These are phyloP conservation scores for Plumapathes pennacea DNA, from an alignment of 92 coral and sea anemone genomes.

Conservation along the genomic window DNA sequence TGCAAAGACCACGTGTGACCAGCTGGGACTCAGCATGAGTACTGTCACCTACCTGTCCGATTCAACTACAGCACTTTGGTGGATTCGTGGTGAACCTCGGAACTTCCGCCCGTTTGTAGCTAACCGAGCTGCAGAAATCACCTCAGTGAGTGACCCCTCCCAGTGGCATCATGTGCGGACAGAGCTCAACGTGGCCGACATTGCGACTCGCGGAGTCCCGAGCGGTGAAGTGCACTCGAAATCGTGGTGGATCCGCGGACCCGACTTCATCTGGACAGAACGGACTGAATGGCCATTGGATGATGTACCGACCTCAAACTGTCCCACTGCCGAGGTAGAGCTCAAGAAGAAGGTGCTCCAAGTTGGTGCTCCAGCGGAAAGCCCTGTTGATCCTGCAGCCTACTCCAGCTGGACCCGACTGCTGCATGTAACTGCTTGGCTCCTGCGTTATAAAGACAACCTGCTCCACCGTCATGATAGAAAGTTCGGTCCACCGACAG, in stretches of 20 bases:
- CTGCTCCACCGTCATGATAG: constrained; percentile 2
- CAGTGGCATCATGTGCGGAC: constrained; percentile 33
- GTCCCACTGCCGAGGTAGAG: constrained; percentile 4
- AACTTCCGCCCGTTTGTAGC: too few relatives aligned
- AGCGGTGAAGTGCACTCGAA: constrained; percentile 6
- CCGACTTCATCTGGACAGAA: constrained; percentile 18
- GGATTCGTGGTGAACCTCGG: too few relatives aligned
- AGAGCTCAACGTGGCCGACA: constrained; percentile 32
- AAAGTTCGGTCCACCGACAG: background rate
- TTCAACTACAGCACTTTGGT: too few relatives aligned
- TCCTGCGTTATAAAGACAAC: constrained; percentile 9
- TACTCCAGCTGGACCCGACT: constrained; percentile 21
- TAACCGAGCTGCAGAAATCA: too few relatives aligned
- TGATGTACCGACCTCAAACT: constrained; percentile 1
- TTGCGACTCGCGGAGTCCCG: too few relatives aligned
- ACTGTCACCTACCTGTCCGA: too few relatives aligned
- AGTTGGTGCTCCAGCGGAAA: constrained; percentile 1
- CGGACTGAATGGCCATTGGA: constrained; percentile 35
- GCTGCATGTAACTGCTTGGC: constrained; percentile 28
- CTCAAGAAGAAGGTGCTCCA: constrained; percentile 17
- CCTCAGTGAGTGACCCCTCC: too few relatives aligned
- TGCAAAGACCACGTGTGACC: too few relatives aligned
- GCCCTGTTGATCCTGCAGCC: constrained; percentile 25
- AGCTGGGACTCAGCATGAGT: too few relatives aligned
- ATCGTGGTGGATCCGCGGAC: constrained; percentile 31